Percentiles rank a stretch among this genome's conserved stretches.
phyloP scores from a whole-genome alignment of 1,140 invertebrate species.

The Papilio glaucus region DNA sequence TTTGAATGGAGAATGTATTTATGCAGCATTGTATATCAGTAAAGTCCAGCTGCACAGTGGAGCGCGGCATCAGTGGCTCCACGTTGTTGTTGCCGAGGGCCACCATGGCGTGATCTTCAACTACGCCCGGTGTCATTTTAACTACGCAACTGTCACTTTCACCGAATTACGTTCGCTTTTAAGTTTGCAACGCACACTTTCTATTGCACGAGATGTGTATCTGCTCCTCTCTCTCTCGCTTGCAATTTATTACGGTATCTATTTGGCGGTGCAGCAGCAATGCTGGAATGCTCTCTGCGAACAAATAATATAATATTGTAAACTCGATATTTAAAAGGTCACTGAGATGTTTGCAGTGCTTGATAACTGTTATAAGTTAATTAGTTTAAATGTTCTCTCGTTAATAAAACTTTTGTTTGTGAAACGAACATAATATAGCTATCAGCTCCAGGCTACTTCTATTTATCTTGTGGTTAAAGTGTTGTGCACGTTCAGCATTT shows the following conservation, averaged over 20 bases:
- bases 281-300: slow-evolving; percentile 35
- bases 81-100: slow-evolving; percentile 75
- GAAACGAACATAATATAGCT: background rate
- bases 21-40: slow-evolving; percentile 87
- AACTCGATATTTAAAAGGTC: slow-evolving; percentile 27
- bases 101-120: slow-evolving; percentile 48
- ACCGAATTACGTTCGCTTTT: slow-evolving; percentile 35
- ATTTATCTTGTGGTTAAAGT: background rate
- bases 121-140: slow-evolving; percentile 58
- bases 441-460: background rate
- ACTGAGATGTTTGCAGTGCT: background rate
- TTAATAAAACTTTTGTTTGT: slow-evolving; percentile 8
- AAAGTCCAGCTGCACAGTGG: slow-evolving; percentile 87
- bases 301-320: slow-evolving; percentile 40
- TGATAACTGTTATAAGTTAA: slow-evolving; percentile 25
- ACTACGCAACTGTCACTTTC: slow-evolving; percentile 42
- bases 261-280: background rate
- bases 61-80: slow-evolving; percentile 70
- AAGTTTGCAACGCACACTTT: slow-evolving; percentile 35
- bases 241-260: background rate
- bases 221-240: background rate
- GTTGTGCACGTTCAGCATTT: background rate
- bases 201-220: slow-evolving; percentile 13
- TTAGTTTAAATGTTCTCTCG: slow-evolving; percentile 10
- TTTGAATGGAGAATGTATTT: slow-evolving; percentile 61